These are phyloP conservation scores for Zosterops japonicus DNA, from an alignment of 2,113 vertebrate genomes.

Conservation along the genomic window DNA sequence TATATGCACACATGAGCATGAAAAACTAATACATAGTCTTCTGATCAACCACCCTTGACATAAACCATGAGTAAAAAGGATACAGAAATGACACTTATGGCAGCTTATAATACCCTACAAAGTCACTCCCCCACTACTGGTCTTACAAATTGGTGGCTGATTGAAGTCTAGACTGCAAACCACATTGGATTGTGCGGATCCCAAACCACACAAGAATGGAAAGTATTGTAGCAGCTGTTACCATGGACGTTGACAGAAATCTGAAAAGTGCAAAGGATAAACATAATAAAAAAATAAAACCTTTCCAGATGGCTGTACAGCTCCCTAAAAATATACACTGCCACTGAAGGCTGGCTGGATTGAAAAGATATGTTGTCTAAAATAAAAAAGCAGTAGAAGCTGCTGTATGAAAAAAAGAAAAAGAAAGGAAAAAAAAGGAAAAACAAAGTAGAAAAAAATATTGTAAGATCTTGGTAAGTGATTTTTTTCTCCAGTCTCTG, in stretches of 20 bases:
- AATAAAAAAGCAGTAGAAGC: conserved; percentile 22
- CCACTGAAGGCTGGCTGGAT: not conserved
- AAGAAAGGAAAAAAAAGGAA: not conserved
- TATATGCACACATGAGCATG: not conserved
- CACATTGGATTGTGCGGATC: conserved; percentile 9
- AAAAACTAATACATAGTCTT: not conserved
- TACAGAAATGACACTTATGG: not conserved
- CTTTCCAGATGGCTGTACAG: conserved; percentile 44
- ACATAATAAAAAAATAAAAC: conserved; percentile 50
- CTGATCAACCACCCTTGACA: not conserved
- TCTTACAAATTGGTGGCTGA: conserved; percentile 39
- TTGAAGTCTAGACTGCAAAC: conserved; percentile 45
- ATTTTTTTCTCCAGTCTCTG: not conserved
- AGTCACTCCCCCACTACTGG: not conserved
- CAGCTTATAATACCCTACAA: conserved; percentile 8
- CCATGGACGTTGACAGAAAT: conserved; percentile 44
- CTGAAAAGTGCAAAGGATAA: conserved; percentile 59
- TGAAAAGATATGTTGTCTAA: not conserved
- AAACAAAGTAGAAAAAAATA: not conserved
- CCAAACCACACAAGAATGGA: conserved; percentile 23
- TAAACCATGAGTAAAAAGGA: not conserved
- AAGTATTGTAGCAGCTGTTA: conserved; percentile 49
- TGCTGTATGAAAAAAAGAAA: not conserved
- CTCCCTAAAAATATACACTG: conserved; percentile 42
- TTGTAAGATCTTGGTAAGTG: not conserved